Evolutionary conservation across 1,140 invertebrate species (phyloP).

Genomic region (Latrodectus geometricus): DNA sequence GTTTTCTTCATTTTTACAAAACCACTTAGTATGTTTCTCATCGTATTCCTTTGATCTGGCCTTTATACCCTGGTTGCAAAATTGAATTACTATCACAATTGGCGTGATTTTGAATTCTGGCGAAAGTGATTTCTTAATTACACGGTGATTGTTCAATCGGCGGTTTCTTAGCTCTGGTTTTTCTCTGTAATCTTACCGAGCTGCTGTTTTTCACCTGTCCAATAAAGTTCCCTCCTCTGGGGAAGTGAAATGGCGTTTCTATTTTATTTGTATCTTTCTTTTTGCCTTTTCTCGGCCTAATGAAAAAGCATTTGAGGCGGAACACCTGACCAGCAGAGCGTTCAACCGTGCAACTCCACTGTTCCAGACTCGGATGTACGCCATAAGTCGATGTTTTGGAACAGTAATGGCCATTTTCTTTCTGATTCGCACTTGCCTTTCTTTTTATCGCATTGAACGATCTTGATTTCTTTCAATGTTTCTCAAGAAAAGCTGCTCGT

Average conservation of each 20-base stretch:
- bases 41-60: too few species aligned
- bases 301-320: constrained; percentile 34
- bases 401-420: constrained; percentile 27
- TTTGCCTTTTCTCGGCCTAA: background rate
- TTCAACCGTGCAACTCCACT: constrained; percentile 27
- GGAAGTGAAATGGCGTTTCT: background rate
- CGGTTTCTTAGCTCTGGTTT: too few species aligned
- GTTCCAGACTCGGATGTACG: constrained; percentile 27
- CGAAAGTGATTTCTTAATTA: background rate
- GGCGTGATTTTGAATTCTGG: background rate
- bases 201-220: background rate
- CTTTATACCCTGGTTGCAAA: too few species aligned
- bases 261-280: background rate
- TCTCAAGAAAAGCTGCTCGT: background rate
- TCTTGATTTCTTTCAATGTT: background rate
- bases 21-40: too few species aligned
- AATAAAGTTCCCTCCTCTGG: background rate
- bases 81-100: too few species aligned
- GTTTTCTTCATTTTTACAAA: too few species aligned
- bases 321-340: constrained; percentile 30
- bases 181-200: too few species aligned
- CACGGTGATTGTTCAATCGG: too few species aligned
- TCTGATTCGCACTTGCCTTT: constrained; percentile 29
- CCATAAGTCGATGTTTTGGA: constrained; percentile 24
- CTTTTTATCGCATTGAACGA: background rate